Percentiles rank a stretch among this genome's conserved stretches.
Conservation (phyloP, 2,113 vertebrate species). For the Phaethon lepturus region DNA sequence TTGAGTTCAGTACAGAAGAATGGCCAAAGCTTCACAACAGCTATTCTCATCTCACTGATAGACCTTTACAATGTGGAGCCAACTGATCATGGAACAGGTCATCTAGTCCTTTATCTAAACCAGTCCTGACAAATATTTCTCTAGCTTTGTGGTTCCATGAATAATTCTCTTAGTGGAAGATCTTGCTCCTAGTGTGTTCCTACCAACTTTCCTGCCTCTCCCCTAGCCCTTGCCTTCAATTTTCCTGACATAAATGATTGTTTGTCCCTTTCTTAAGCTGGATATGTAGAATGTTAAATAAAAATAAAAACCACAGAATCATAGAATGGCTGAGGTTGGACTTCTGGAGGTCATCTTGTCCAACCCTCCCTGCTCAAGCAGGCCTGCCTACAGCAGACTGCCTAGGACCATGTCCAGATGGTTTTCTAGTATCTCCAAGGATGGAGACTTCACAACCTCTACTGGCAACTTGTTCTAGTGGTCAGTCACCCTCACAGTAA, state of each 20-base stretch:
- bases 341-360: neutral
- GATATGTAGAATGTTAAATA: neutral
- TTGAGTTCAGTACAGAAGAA: neutral
- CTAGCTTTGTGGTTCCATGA: neutral
- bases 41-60: neutral
- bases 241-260: neutral
- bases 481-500: neutral
- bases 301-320: neutral
- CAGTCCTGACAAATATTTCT: neutral
- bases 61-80: neutral
- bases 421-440: neutral
- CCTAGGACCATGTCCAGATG: neutral
- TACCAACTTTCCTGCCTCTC: neutral
- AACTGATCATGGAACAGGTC: neutral
- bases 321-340: neutral
- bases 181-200: neutral
- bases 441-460: neutral
- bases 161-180: neutral
- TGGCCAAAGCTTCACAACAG: neutral
- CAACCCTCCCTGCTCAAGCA: neutral
- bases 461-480: neutral
- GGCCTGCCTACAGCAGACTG: neutral
- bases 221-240: neutral
- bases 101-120: neutral
- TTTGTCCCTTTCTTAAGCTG: neutral